These are phyloP conservation scores for Moxostoma hubbsi DNA, from an alignment of 2,797 vertebrate species.

Conservation along the genomic window DNA sequence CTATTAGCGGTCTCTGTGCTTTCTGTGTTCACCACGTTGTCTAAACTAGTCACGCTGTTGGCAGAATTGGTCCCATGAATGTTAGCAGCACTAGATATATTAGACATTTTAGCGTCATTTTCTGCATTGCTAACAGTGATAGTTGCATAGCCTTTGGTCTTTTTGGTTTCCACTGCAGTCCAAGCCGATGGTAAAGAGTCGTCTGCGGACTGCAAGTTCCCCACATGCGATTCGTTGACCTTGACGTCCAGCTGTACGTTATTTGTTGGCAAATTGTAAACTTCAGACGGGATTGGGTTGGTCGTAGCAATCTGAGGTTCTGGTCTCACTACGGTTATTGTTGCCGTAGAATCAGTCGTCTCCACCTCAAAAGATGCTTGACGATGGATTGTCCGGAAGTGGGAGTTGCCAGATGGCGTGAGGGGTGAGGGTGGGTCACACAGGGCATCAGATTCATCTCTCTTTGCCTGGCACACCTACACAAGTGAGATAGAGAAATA, in stretches of 20 bases:
- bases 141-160: neutral
- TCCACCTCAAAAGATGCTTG: constrained; percentile 77
- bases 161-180: constrained; percentile 9
- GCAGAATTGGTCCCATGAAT: neutral
- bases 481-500: neutral
- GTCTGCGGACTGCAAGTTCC: constrained; percentile 26
- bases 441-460: constrained; percentile 60
- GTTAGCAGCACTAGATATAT: constrained; percentile 17
- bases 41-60: neutral
- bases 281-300: constrained; percentile 38
- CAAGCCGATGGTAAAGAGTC: neutral
- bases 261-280: constrained; percentile 49
- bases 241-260: constrained; percentile 38
- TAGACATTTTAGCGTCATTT: constrained; percentile 26
- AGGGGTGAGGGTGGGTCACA: constrained; percentile 43
- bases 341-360: constrained; percentile 51
- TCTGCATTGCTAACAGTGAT: constrained; percentile 27
- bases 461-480: constrained; percentile 73
- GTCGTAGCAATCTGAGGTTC: constrained; percentile 68
- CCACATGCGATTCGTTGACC: neutral
- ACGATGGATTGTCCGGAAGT: constrained; percentile 77
- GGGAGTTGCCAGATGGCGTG: constrained; percentile 56
- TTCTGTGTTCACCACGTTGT: neutral
- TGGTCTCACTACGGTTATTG: constrained; percentile 74
- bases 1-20: neutral